These are phyloP conservation scores for Ips nitidus DNA, from an alignment of 1,140 invertebrate species.

Conservation along the genomic window DNA sequence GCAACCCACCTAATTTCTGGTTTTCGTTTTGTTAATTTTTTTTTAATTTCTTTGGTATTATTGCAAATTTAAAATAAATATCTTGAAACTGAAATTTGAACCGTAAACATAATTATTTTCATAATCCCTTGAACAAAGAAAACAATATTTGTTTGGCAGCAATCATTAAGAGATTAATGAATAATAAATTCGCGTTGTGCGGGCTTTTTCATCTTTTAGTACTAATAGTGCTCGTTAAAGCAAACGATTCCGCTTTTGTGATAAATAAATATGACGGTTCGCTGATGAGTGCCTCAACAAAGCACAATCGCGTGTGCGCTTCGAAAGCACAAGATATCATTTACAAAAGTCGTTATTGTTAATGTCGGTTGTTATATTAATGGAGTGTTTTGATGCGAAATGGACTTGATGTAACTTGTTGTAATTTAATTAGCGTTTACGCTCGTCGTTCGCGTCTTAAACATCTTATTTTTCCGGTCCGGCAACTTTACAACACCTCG, in stretches of 20 bases:
- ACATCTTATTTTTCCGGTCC: not conserved
- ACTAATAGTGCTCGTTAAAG: slow-evolving; percentile 12
- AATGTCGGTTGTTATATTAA: slow-evolving; percentile 18
- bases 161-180: too few relatives aligned
- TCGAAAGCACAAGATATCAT: slow-evolving; percentile 25
- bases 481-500: too few relatives aligned
- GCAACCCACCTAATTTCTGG: too few relatives aligned
- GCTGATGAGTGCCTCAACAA: slow-evolving; percentile 15
- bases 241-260: slow-evolving; percentile 16
- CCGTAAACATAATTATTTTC: too few relatives aligned
- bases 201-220: not conserved
- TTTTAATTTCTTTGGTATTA: too few relatives aligned
- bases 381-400: slow-evolving; percentile 9
- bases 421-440: slow-evolving; percentile 9
- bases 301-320: slow-evolving; percentile 24
- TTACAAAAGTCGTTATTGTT: slow-evolving; percentile 22
- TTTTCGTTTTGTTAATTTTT: too few relatives aligned
- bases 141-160: too few relatives aligned
- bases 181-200: too few relatives aligned
- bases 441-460: not conserved
- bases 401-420: not conserved
- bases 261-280: slow-evolving; percentile 21
- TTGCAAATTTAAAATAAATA: too few relatives aligned
- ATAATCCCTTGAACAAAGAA: too few relatives aligned
- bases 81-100: too few relatives aligned